A percentile compares a stretch with the other conserved stretches of the same genome.
These are phyloP conservation scores for Mongoloraphidia duomilia DNA, from an alignment of 2,888 invertebrate genomes.

Conservation along the genomic window DNA sequence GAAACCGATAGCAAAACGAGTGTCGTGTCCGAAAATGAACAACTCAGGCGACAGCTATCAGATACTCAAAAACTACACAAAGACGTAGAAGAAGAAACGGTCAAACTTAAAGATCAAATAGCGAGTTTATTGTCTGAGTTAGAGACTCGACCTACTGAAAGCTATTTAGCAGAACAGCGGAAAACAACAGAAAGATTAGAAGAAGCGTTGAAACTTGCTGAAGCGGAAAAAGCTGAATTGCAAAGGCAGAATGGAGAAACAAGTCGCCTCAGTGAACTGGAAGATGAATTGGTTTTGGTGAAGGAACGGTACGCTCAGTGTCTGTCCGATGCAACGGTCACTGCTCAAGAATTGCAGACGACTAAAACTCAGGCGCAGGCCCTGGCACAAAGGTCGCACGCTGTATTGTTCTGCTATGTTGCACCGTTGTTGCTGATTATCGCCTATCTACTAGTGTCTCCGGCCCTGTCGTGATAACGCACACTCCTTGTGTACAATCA, in stretches of 20 bases:
- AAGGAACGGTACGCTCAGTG: slow-evolving; percentile 58
- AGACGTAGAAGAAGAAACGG: slow-evolving; percentile 33
- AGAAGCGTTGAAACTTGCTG: slow-evolving; percentile 5
- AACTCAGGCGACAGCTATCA: slow-evolving; percentile 22
- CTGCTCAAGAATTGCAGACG: slow-evolving; percentile 42
- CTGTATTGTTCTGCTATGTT: slow-evolving; percentile 42
- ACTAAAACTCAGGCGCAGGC: slow-evolving; percentile 44
- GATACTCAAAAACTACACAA: slow-evolving; percentile 31
- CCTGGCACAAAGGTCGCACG: slow-evolving; percentile 41
- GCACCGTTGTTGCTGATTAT: slow-evolving; percentile 41
- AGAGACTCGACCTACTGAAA: slow-evolving; percentile 19
- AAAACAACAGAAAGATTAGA: slow-evolving; percentile 11
- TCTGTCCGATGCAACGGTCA: slow-evolving; percentile 43
- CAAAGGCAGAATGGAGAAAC: background rate
- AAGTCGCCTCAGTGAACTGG: slow-evolving; percentile 34
- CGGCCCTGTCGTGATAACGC: slow-evolving; percentile 14
- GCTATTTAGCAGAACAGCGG: slow-evolving; percentile 13
- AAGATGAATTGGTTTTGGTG: slow-evolving; percentile 57
- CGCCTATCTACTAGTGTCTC: slow-evolving; percentile 44
- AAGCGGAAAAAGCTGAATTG: slow-evolving; percentile 20
- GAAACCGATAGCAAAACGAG: slow-evolving; percentile 16
- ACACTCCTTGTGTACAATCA: too few relatives aligned
- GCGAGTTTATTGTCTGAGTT: slow-evolving; percentile 19
- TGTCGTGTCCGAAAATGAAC: slow-evolving; percentile 19
- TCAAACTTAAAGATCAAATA: slow-evolving; percentile 31